Conservation (phyloP, 2,113 vertebrate genomes). For the Podarcis raffonei region DNA sequence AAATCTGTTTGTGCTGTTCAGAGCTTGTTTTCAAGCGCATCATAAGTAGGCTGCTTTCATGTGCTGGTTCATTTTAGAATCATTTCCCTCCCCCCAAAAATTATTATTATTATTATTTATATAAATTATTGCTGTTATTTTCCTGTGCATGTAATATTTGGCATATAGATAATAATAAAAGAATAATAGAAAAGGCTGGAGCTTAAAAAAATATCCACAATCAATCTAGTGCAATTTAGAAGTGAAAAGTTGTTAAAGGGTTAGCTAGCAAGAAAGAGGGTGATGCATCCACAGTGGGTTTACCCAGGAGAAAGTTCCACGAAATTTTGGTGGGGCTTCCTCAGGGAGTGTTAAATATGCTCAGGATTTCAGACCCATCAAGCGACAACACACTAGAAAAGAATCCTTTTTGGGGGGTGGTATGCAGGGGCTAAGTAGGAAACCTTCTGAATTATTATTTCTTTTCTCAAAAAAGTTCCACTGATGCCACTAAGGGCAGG, state of each 20-base stretch:
- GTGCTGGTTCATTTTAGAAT: background rate
- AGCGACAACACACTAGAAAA: background rate
- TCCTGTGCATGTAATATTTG: slow-evolving; percentile 8
- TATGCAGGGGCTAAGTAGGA: background rate
- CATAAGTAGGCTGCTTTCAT: background rate
- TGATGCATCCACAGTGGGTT: background rate
- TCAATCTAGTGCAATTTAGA: slow-evolving; percentile 65
- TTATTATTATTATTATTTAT: background rate
- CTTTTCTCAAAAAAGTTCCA: background rate
- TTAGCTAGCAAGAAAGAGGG: background rate
- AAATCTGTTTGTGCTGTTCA: background rate
- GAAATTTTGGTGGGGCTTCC: background rate
- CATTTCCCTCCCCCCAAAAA: rapidly evolving
- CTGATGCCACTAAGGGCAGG: background rate
- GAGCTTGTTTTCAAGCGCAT: background rate
- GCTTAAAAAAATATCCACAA: background rate
- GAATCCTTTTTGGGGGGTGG: background rate
- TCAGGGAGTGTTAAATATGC: background rate
- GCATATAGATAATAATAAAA: background rate
- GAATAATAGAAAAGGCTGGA: background rate
- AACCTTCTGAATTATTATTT: background rate
- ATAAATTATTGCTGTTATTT: background rate
- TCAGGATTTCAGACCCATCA: no score
- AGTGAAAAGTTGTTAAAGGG: rapidly evolving
- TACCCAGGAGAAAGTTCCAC: no score